A percentile compares a stretch with the other conserved stretches of the same genome.
These are phyloP conservation scores for Colistium nudipinnis DNA, from an alignment of 2,113 vertebrate genomes.

Conservation along the genomic window DNA sequence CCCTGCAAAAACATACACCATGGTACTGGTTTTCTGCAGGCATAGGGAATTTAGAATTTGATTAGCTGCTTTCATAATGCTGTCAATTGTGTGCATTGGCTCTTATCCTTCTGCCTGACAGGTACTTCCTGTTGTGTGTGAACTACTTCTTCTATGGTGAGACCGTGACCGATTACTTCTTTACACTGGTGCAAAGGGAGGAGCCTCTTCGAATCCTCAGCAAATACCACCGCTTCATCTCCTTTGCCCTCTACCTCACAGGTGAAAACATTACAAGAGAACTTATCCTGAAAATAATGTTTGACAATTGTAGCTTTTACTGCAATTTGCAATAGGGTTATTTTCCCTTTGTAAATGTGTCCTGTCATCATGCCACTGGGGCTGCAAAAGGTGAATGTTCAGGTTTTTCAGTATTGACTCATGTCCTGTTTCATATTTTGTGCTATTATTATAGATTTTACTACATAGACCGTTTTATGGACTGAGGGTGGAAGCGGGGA, in stretches of 20 bases:
- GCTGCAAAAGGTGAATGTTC: not conserved
- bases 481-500: not conserved
- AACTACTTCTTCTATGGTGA: slow-evolving; percentile 99
- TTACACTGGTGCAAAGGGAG: slow-evolving; percentile 96
- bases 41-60: slow-evolving; percentile 38
- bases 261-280: slow-evolving; percentile 76
- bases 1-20: not conserved
- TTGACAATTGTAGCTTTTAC: not conserved
- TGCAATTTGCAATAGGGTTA: not conserved
- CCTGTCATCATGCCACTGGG: not conserved
- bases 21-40: slow-evolving; percentile 18
- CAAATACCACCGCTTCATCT: slow-evolving; percentile 99
- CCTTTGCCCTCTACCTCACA: slow-evolving; percentile 95
- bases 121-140: slow-evolving; percentile 98
- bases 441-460: not conserved
- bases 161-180: slow-evolving; percentile 98
- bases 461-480: not conserved
- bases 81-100: not conserved
- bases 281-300: not conserved
- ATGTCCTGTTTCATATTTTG: not conserved
- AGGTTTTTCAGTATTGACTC: not conserved
- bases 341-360: not conserved
- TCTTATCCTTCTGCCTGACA: slow-evolving; percentile 51
- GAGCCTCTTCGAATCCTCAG: slow-evolving; percentile 96
- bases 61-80: not conserved